Evolutionary conservation across 1,140 invertebrate genomes (phyloP), one percentile per base, ranked within the genome.

Genomic region (Battus philenor): DNA sequence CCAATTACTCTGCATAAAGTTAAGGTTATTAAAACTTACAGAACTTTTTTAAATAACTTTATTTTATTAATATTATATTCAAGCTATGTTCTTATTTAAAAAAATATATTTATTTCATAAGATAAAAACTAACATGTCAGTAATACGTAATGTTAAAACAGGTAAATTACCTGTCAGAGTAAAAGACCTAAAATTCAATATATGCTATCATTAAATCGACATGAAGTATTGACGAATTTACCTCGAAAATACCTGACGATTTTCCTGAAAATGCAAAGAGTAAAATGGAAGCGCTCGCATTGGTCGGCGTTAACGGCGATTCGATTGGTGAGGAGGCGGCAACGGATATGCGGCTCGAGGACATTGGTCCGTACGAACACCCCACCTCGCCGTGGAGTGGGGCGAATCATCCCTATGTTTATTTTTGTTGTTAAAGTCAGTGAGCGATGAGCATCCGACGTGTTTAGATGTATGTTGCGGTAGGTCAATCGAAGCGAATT

Each of bases 401-500:
- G 72, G 62, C 36, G 38, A 64, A 72, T 59, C 77, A 77, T 63
- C 79, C 75, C 79, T 56, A 53, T 83, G 79, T 83, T 83, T 81
- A 81, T 81, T 77, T 80, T 79, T 76, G 66, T 77, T 73, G 66
- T 72, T 79, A 59, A 69, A 71, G 53, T 77, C 69, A 83, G 79
- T 83, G 62, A 63, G 71, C 67, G 66, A 64, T 61, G 54, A 71
- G 71, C 71, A 64, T 73, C 68, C 64, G 32, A 44, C 44, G 59
- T 36, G 69, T 53, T 38, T 58, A 61, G 36, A 39, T 39, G 36
- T 39, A 20, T 39, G 12, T 24, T 4, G 7, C 33, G 17, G 13
- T 26, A 13, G 32, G 20, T 47, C 22, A 27, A 29, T 26, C 7
- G 1, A 13, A 26, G 1, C 36, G 36, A 18, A 36, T 26, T 39